phyloP scores from a whole-genome alignment of 2,113 vertebrate species.

The Leptocoma aspasia region DNA sequence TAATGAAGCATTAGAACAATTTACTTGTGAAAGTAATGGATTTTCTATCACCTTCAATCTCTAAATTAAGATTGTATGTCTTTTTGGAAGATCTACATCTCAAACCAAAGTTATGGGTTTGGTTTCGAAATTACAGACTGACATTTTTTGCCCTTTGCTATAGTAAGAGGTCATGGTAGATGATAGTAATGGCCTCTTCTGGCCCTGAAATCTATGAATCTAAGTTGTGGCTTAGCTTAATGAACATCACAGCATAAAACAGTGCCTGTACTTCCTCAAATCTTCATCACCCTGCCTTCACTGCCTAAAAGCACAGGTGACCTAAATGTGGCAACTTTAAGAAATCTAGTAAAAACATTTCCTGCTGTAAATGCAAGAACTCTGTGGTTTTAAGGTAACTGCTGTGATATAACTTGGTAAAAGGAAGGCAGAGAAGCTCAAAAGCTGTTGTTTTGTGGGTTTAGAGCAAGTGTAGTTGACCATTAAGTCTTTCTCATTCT shows the following conservation, averaged over 20 bases:
- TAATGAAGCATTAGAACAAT: slow-evolving; percentile 31
- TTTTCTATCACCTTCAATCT: neutral
- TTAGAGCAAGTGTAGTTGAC: neutral
- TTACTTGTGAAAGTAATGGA: slow-evolving; percentile 28
- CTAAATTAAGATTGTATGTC: slow-evolving; percentile 16
- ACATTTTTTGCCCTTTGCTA: neutral
- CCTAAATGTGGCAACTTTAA: neutral
- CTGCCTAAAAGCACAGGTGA: neutral
- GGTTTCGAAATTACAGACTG: slow-evolving; percentile 15
- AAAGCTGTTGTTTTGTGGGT: neutral
- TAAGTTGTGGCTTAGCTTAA: neutral
- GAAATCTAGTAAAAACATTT: neutral
- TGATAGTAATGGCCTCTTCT: neutral
- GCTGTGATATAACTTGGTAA: neutral
- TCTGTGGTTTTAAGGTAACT: neutral
- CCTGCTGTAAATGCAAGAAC: neutral
- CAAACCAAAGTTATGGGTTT: slow-evolving; percentile 2
- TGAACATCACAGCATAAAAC: neutral
- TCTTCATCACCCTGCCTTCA: neutral
- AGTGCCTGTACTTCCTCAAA: neutral
- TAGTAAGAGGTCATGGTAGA: neutral
- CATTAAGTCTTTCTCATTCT: neutral
- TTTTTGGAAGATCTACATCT: neutral
- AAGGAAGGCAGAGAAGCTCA: neutral
- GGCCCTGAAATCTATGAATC: neutral